These are phyloP conservation scores for Anomalospiza imberbis DNA, from an alignment of 2,797 vertebrate genomes.

Conservation along the genomic window DNA sequence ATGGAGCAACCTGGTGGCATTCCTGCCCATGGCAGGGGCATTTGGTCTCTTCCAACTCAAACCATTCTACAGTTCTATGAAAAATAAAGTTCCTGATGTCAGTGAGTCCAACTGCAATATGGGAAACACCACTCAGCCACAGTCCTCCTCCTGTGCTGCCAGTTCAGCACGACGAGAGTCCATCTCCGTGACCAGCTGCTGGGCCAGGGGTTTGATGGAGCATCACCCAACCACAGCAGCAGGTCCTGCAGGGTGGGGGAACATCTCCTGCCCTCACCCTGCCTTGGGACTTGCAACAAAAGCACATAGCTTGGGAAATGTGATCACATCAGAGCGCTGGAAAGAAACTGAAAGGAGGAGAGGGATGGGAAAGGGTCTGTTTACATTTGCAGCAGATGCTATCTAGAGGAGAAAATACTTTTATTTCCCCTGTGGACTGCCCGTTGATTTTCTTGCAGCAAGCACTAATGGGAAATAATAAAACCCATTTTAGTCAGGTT, in stretches of 20 bases:
- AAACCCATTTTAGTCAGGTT: conserved; percentile 73
- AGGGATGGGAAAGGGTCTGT: conserved; percentile 21
- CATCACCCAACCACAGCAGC: not conserved
- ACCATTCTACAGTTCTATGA: not conserved
- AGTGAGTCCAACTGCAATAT: not conserved
- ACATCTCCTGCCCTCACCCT: not conserved
- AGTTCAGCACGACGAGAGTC: accelerated
- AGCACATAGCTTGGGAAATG: not conserved
- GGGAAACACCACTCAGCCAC: accelerated
- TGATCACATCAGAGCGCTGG: not conserved
- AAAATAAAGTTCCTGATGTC: not conserved
- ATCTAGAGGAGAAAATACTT: conserved; percentile 61
- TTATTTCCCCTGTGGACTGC: conserved; percentile 71
- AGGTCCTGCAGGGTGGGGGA: accelerated
- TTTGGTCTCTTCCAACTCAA: not conserved
- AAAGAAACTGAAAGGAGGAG: not conserved
- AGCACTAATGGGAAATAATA: conserved; percentile 77
- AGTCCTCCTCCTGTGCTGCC: not conserved
- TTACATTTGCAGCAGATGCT: conserved; percentile 59
- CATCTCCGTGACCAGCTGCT: not conserved
- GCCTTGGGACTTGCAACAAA: not conserved
- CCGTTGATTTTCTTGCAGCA: conserved; percentile 69
- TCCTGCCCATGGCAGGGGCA: not conserved
- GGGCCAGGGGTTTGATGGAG: not conserved
- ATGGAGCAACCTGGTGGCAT: not conserved